phyloP scores from a whole-genome alignment of 2,113 vertebrate genomes.

The Bos javanicus region DNA sequence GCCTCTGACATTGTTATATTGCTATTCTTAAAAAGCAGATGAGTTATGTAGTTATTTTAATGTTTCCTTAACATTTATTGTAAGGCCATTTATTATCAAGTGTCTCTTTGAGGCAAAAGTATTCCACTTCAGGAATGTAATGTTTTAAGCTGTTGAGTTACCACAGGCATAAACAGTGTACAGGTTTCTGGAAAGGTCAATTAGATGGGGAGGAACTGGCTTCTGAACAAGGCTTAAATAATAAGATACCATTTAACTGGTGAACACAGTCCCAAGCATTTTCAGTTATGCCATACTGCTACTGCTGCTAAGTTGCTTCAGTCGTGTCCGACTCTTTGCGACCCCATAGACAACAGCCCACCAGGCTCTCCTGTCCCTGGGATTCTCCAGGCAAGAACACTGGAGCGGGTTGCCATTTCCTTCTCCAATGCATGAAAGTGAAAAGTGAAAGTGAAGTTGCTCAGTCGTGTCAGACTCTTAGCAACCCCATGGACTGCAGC shows the following conservation, averaged over 20 bases:
- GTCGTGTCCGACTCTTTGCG: too few species aligned
- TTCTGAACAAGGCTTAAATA: neutral
- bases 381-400: too few species aligned
- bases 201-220: neutral
- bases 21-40: neutral
- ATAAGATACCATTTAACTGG: neutral
- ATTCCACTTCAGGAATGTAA: neutral
- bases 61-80: constrained; percentile 1
- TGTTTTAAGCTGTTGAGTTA: neutral
- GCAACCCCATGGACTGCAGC: too few species aligned
- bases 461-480: too few species aligned
- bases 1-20: neutral
- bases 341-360: too few species aligned
- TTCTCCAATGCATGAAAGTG: too few species aligned
- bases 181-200: neutral
- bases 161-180: neutral
- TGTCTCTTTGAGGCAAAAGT: neutral
- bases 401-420: too few species aligned
- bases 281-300: neutral
- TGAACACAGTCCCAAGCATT: neutral
- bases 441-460: too few species aligned
- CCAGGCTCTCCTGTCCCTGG: too few species aligned
- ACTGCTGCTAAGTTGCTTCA: too few species aligned
- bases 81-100: neutral
- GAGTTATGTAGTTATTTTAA: neutral